A percentile compares a stretch with the other conserved stretches of the same genome.
phyloP scores from a whole-genome alignment of 2,797 vertebrate genomes.

The Scleropages formosus region DNA sequence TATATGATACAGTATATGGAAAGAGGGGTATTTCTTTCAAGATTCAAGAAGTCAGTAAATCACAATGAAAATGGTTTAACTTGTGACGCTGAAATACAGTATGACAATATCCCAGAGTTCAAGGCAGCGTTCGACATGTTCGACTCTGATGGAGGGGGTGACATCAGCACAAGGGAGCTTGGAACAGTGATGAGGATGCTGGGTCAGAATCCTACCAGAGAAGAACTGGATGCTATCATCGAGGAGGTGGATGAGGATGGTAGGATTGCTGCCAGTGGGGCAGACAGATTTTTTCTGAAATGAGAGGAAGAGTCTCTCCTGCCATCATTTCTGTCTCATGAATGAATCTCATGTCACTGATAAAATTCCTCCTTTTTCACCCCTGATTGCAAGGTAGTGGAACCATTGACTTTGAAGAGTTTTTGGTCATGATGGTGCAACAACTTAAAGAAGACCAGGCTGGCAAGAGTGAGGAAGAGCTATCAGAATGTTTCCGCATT shows the following conservation, averaged over 20 bases:
- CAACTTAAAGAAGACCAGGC: constrained; percentile 96
- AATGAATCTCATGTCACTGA: too few relatives aligned
- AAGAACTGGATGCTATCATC: constrained; percentile 97
- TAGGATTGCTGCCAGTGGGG: too few relatives aligned
- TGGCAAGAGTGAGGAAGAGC: constrained; percentile 91
- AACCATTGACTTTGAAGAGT: constrained; percentile 98
- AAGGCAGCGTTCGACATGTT: constrained; percentile 99
- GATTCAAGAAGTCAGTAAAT: too few relatives aligned
- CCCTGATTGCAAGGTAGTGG: constrained; percentile 80
- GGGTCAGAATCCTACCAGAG: constrained; percentile 94
- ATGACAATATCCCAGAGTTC: constrained; percentile 75
- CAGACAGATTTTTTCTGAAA: neutral
- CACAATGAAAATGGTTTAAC: too few relatives aligned
- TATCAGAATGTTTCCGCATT: constrained; percentile 93
- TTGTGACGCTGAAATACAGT: too few relatives aligned
- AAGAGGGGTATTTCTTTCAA: too few relatives aligned
- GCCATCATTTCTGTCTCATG: neutral
- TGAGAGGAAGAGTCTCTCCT: too few relatives aligned
- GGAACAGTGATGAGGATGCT: constrained; percentile 96
- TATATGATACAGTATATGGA: too few relatives aligned
- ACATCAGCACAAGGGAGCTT: constrained; percentile 99
- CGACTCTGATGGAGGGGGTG: constrained; percentile 93
- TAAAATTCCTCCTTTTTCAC: too few relatives aligned
- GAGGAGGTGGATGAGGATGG: constrained; percentile 98
- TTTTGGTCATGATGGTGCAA: constrained; percentile 99